Percentiles rank a stretch among this genome's conserved stretches.
Conservation (phyloP, 2,113 vertebrate genomes). For the Pluvialis apricaria region DNA sequence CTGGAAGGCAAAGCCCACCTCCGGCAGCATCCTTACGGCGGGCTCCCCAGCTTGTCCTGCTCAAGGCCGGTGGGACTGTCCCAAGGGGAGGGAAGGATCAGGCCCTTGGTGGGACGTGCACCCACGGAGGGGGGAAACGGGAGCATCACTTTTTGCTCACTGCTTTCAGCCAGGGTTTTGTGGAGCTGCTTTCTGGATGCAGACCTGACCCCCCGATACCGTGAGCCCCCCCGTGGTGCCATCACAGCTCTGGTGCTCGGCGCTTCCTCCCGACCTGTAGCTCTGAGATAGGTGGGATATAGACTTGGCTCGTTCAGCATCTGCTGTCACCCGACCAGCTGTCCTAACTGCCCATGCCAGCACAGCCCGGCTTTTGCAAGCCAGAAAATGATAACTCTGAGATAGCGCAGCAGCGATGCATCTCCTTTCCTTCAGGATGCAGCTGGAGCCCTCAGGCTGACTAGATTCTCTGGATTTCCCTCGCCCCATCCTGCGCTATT, state of each 20-base stretch:
- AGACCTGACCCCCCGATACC: too few species aligned
- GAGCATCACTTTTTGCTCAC: background rate
- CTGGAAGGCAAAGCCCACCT: background rate
- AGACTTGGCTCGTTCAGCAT: background rate
- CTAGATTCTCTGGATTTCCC: background rate
- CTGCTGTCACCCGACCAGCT: background rate
- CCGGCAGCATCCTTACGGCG: background rate
- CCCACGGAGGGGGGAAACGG: fast-evolving
- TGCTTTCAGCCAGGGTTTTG: background rate
- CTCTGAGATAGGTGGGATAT: background rate
- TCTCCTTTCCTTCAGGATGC: background rate
- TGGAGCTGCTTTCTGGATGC: background rate
- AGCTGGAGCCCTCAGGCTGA: background rate
- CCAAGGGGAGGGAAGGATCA: background rate
- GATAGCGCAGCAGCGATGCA: background rate
- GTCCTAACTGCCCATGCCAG: background rate
- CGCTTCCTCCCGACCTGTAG: background rate
- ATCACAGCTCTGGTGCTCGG: background rate
- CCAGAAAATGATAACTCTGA: background rate
- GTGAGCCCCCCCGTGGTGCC: background rate
- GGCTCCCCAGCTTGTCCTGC: too few species aligned
- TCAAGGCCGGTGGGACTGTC: fast-evolving
- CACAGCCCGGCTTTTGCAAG: background rate
- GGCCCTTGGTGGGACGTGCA: fast-evolving
- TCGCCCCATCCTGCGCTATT: background rate